A percentile compares a stretch with the other conserved stretches of the same genome.
Evolutionary conservation across 2,888 invertebrate species (phyloP).

Genomic region (Augochlorella aurata): DNA sequence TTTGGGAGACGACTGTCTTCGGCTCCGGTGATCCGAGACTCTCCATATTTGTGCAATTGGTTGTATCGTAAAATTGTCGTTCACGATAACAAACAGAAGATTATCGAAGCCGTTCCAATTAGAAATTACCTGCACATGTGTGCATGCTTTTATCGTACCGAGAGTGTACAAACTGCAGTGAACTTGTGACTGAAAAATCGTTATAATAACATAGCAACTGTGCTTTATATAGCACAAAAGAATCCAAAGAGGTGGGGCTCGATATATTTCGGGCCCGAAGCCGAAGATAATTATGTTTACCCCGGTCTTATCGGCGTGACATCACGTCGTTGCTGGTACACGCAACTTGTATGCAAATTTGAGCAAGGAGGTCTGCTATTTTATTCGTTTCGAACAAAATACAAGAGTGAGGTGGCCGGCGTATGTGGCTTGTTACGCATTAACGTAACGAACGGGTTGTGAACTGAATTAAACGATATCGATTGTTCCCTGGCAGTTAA

Average conservation of each 20-base stretch:
- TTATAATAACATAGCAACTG: not conserved
- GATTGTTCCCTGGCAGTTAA: not conserved
- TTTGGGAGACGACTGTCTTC: not conserved
- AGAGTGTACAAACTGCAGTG: not conserved
- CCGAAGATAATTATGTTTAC: not conserved
- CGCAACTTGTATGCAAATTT: slow-evolving; percentile 6
- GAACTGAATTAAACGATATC: not conserved
- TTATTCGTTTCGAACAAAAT: not conserved
- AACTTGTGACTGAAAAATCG: not conserved
- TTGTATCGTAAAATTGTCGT: too few relatives aligned
- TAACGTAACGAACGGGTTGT: not conserved
- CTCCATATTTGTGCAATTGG: not conserved
- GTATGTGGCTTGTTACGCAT: not conserved
- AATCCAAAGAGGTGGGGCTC: not conserved
- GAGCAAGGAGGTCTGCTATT: not conserved
- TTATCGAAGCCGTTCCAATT: not conserved
- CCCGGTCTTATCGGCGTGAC: slow-evolving; percentile 22
- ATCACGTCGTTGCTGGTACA: not conserved
- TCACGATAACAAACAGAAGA: too few relatives aligned
- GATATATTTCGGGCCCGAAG: too few relatives aligned
- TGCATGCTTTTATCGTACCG: not conserved
- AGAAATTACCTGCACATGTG: too few relatives aligned
- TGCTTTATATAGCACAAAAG: not conserved
- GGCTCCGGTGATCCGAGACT: not conserved
- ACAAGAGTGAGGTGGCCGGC: not conserved